Conservation (phyloP, 2,113 vertebrate species). For the Rostratula benghalensis region DNA sequence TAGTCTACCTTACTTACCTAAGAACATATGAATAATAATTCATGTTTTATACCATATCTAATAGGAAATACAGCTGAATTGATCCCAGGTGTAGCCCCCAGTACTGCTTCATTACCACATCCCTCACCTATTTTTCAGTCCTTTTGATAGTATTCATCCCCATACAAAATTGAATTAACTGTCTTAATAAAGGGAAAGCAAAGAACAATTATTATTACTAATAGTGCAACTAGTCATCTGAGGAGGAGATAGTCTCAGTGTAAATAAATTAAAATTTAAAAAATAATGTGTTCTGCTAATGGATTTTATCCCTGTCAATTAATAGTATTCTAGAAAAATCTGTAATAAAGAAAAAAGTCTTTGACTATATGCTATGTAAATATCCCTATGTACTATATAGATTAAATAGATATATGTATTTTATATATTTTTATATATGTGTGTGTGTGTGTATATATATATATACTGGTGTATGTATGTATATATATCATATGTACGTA, state of each 20-base stretch:
- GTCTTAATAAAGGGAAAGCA: slow-evolving; percentile 46
- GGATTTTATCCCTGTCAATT: slow-evolving; percentile 33
- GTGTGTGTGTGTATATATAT: no score
- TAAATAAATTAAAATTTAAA: slow-evolving; percentile 64
- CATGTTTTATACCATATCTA: neutral
- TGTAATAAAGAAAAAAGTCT: neutral
- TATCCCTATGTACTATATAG: neutral
- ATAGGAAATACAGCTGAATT: neutral
- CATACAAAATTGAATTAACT: slow-evolving; percentile 28
- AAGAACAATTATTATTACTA: slow-evolving; percentile 48
- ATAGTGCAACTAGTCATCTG: slow-evolving; percentile 43
- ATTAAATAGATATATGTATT: no score
- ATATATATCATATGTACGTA: neutral
- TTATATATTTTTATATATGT: neutral
- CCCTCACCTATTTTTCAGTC: slow-evolving; percentile 3
- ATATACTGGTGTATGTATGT: no score
- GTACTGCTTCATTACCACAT: neutral
- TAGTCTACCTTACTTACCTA: neutral
- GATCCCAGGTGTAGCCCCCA: neutral
- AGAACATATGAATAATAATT: neutral
- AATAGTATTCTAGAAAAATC: neutral
- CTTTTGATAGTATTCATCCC: neutral
- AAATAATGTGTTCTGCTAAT: slow-evolving; percentile 41
- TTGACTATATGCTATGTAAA: neutral
- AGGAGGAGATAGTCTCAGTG: slow-evolving; percentile 25